These are phyloP conservation scores for Acrocephalus scirpaceus DNA, from an alignment of 2,797 vertebrate species.

Conservation along the genomic window DNA sequence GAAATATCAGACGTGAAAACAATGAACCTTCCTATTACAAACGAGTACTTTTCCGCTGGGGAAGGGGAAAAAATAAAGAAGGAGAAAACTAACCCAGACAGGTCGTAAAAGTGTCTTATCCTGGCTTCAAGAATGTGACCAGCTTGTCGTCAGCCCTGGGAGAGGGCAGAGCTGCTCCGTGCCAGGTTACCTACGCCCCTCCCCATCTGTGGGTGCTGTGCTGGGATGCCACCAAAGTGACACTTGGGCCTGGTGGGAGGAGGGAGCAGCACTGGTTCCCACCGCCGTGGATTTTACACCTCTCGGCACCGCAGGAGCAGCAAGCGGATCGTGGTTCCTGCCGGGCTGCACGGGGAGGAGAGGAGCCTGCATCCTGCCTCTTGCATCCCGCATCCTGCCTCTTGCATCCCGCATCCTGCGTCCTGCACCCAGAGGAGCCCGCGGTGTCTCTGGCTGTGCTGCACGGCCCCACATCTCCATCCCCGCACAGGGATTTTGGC, in stretches of 20 bases:
- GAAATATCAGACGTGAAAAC: conserved; percentile 49
- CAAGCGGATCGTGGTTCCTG: background rate
- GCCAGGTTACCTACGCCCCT: background rate
- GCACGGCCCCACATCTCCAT: accelerated
- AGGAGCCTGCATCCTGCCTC: background rate
- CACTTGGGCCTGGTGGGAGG: background rate
- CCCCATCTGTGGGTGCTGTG: background rate
- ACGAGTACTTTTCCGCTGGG: background rate
- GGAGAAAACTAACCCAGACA: background rate
- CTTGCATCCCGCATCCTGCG: background rate
- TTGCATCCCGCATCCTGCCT: background rate
- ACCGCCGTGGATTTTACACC: background rate
- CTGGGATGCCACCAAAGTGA: background rate
- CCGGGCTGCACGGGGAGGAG: accelerated
- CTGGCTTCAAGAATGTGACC: background rate
- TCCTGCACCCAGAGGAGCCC: background rate
- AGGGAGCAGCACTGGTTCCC: background rate
- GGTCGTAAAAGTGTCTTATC: background rate
- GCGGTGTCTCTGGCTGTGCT: accelerated
- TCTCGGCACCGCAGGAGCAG: accelerated
- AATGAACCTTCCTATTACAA: conserved; percentile 49
- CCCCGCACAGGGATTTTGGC: background rate
- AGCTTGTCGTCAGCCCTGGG: background rate
- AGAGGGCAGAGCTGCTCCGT: background rate
- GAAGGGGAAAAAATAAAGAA: accelerated